phyloP scores from a whole-genome alignment of 2,888 invertebrate species.

The Arge pagana region DNA sequence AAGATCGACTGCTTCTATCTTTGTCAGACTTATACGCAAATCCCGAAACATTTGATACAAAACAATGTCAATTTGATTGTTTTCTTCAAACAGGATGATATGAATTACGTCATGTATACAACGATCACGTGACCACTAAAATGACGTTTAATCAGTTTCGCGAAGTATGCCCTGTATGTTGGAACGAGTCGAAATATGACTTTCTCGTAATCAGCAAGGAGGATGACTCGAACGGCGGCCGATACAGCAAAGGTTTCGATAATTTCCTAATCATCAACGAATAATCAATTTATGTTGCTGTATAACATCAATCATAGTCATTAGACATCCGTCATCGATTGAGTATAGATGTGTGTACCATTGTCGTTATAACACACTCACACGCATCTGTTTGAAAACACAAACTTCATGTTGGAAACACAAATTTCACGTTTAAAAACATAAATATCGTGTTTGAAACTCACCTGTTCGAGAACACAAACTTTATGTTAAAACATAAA shows the following conservation, averaged over 20 bases:
- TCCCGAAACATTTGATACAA: constrained; percentile 24
- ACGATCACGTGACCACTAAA: constrained; percentile 24
- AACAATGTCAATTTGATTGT: constrained; percentile 25
- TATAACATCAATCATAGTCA: too few relatives aligned
- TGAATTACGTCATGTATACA: constrained; percentile 23
- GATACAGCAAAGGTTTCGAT: constrained; percentile 17
- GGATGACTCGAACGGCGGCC: constrained; percentile 11
- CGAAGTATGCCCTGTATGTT: constrained; percentile 11
- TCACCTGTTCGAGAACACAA: too few relatives aligned
- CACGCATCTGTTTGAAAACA: too few relatives aligned
- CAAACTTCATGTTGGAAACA: too few relatives aligned
- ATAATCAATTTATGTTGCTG: too few relatives aligned
- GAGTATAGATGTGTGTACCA: too few relatives aligned
- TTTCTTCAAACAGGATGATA: constrained; percentile 24
- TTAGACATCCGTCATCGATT: too few relatives aligned
- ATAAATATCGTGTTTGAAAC: too few relatives aligned
- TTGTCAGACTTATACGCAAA: constrained; percentile 20
- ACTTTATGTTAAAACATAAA: too few relatives aligned
- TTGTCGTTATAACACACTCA: too few relatives aligned
- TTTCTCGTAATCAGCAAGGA: constrained; percentile 13
- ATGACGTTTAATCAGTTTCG: constrained; percentile 17
- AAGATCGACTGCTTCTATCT: constrained; percentile 24
- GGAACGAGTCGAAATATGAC: constrained; percentile 5
- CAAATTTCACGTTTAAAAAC: too few relatives aligned
- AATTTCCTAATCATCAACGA: too few relatives aligned